Conservation (phyloP, 1,140 invertebrate species). For the Drosophila malerkotliana region DNA sequence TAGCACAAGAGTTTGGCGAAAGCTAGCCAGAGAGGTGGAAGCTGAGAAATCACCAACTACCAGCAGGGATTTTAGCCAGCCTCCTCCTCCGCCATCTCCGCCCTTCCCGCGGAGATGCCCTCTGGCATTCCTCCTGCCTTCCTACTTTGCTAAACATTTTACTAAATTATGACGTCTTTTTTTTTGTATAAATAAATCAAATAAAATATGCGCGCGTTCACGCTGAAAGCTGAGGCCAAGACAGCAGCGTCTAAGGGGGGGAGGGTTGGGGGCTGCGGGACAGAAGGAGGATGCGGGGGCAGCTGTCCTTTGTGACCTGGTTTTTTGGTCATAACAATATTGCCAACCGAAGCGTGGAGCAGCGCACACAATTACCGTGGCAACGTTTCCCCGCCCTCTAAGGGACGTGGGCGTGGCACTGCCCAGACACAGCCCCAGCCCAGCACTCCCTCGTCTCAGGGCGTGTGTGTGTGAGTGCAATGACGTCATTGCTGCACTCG, state of each 20-base stretch:
- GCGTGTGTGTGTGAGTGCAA: constrained; percentile 21
- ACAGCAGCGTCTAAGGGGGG: constrained; percentile 15
- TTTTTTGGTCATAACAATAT: constrained; percentile 83
- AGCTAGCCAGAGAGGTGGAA: not conserved
- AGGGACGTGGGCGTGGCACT: constrained; percentile 48
- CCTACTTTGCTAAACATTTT: constrained; percentile 50
- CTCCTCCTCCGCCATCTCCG: not conserved
- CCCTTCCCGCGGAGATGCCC: not conserved
- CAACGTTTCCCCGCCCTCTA: constrained; percentile 57
- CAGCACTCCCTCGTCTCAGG: constrained; percentile 8
- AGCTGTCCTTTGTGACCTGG: constrained; percentile 76
- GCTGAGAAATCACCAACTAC: constrained; percentile 60
- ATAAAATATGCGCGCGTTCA: constrained; percentile 80
- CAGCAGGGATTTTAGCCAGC: constrained; percentile 32
- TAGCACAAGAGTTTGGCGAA: constrained; percentile 42
- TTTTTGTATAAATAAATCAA: constrained; percentile 73
- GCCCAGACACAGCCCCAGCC: constrained; percentile 3
- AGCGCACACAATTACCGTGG: constrained; percentile 79
- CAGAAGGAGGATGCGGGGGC: constrained; percentile 10
- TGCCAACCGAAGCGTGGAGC: constrained; percentile 80
- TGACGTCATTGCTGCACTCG: constrained; percentile 79
- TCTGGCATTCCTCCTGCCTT: constrained; percentile 8
- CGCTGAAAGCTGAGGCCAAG: constrained; percentile 56
- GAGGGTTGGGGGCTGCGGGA: not conserved
- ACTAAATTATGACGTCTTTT: constrained; percentile 64